Conservation (phyloP, 2,113 vertebrate species). For the Cromileptes altivelis region DNA sequence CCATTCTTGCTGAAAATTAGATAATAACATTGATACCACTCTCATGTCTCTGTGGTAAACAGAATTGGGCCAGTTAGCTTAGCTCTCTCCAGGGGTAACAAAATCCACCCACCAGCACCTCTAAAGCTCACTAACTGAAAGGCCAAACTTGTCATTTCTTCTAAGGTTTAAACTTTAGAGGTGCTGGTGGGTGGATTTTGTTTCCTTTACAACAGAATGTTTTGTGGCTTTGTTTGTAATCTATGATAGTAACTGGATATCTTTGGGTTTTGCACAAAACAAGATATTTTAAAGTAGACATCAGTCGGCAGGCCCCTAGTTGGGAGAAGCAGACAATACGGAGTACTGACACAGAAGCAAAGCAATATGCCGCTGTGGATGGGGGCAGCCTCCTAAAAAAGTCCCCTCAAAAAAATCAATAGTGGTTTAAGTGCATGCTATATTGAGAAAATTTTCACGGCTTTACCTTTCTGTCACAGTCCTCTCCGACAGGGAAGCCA, state of each 20-base stretch:
- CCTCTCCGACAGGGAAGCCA: no score
- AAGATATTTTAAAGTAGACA: neutral
- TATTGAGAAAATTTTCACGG: no score
- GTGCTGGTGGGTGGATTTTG: neutral
- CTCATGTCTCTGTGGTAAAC: neutral
- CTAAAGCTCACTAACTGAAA: neutral
- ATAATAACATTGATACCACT: neutral
- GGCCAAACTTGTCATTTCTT: neutral
- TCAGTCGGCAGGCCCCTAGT: no score
- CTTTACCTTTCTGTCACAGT: no score
- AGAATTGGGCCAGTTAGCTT: neutral
- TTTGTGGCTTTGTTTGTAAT: neutral
- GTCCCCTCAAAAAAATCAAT: no score
- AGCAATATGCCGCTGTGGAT: no score
- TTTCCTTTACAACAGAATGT: neutral
- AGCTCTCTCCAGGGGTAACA: neutral
- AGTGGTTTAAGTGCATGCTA: no score
- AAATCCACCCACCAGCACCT: no score
- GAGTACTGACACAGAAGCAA: no score
- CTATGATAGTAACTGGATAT: neutral
- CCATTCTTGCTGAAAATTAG: neutral
- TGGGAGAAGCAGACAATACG: no score
- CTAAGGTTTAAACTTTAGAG: neutral
- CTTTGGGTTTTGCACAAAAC: neutral
- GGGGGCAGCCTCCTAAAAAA: no score